Evolutionary conservation across 92 coral and sea anemone species (phyloP).

Genomic region (Palythoa caribaeorum): DNA sequence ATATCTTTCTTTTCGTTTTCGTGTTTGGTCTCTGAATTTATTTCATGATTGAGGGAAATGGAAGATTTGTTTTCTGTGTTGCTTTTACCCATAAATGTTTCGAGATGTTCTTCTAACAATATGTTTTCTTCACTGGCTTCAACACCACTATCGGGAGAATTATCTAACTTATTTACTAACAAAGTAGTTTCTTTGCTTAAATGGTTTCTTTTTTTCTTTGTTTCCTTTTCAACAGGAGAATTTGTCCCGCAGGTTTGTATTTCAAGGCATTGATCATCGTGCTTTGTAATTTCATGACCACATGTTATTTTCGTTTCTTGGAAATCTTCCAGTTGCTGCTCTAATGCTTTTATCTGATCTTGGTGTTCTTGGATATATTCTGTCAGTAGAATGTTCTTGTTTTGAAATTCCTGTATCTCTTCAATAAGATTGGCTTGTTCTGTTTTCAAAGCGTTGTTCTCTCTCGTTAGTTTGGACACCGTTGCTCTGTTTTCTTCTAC

Average conservation of each 20-base stretch:
- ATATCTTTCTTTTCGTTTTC: background rate
- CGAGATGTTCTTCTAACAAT: background rate
- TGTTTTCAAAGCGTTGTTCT: constrained; percentile 17
- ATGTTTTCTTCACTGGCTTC: background rate
- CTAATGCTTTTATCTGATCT: constrained; percentile 11
- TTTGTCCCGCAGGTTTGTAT: background rate
- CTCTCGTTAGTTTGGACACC: constrained; percentile 6
- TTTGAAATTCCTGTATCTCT: constrained; percentile 1
- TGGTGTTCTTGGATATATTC: constrained; percentile 12
- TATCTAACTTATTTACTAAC: background rate
- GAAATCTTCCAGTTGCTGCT: constrained; percentile 14
- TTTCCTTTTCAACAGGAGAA: background rate
- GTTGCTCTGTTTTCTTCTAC: constrained; percentile 40
- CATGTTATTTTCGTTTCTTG: background rate
- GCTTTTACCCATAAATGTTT: background rate
- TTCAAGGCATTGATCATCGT: background rate
- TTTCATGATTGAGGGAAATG: background rate
- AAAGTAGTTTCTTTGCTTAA: background rate
- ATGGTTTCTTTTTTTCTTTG: background rate
- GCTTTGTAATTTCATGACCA: background rate
- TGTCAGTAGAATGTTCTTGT: background rate
- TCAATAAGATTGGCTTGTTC: constrained; percentile 9
- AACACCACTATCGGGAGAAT: background rate
- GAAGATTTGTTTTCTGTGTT: background rate
- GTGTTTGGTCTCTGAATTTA: background rate